A percentile compares a stretch with the other conserved stretches of the same genome.
These are phyloP conservation scores for Prunella himalayana DNA, from an alignment of 2,113 vertebrate genomes.

Conservation along the genomic window DNA sequence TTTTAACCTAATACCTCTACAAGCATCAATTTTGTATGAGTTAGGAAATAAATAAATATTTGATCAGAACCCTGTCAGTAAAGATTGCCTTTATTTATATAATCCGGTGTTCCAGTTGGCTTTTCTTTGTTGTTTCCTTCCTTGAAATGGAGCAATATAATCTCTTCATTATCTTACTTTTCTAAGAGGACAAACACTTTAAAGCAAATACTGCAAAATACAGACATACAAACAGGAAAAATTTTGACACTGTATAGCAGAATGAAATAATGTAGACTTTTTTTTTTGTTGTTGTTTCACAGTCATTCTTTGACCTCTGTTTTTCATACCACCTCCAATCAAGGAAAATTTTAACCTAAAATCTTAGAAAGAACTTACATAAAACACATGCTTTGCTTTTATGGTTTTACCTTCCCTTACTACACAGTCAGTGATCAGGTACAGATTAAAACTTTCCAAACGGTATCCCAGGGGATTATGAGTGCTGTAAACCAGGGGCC, in stretches of 20 bases:
- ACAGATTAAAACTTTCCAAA: not conserved
- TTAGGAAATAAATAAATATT: constrained; percentile 53
- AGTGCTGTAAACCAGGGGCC: not conserved
- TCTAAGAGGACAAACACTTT: not conserved
- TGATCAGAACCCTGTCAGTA: constrained; percentile 40
- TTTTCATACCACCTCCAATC: not conserved
- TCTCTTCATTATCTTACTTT: not conserved
- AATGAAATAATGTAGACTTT: not conserved
- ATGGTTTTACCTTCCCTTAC: not conserved
- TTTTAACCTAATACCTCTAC: constrained; percentile 2
- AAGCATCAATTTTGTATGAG: constrained; percentile 42
- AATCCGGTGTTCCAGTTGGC: not conserved
- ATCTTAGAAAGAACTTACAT: not conserved
- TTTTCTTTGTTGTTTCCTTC: not conserved
- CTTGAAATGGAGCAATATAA: not conserved
- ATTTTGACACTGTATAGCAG: not conserved
- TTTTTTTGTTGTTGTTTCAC: not conserved
- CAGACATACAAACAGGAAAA: not conserved
- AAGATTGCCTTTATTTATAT: constrained; percentile 36
- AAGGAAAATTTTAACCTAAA: not conserved
- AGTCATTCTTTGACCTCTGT: not conserved
- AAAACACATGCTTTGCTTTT: not conserved
- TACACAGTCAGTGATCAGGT: not conserved
- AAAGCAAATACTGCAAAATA: not conserved
- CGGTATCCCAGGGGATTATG: not conserved